phyloP scores from a whole-genome alignment of 2,888 invertebrate species.

The Hemistola chrysoprasaria region DNA sequence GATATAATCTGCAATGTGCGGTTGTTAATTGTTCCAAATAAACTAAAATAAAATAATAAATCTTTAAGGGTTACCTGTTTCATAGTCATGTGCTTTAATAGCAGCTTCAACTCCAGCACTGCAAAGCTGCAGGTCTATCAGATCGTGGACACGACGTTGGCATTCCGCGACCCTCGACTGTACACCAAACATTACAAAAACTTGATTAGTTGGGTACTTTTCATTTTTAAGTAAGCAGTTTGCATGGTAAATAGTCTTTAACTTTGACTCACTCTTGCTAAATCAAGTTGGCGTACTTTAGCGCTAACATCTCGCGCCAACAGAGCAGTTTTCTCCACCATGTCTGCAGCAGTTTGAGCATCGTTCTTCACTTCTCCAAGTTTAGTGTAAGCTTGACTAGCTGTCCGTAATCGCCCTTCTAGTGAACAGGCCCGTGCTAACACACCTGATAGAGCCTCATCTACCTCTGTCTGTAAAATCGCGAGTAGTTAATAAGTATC shows the following conservation, averaged over 20 bases:
- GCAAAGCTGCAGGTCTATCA: slow-evolving; percentile 96
- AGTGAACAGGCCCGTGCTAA: slow-evolving; percentile 88
- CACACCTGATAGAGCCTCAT: slow-evolving; percentile 86
- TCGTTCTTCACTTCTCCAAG: slow-evolving; percentile 90
- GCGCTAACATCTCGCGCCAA: slow-evolving; percentile 97
- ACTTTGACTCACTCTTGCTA: slow-evolving; percentile 88
- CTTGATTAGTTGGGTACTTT: too few relatives aligned
- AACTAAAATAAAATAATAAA: too few relatives aligned
- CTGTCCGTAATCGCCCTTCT: slow-evolving; percentile 89
- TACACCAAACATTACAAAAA: slow-evolving; percentile 7
- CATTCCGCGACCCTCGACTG: slow-evolving; percentile 96
- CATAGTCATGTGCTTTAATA: slow-evolving; percentile 96
- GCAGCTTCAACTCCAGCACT: slow-evolving; percentile 98
- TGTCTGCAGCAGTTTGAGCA: slow-evolving; percentile 90
- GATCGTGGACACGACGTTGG: slow-evolving; percentile 96
- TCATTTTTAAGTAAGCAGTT: too few relatives aligned
- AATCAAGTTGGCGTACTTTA: slow-evolving; percentile 96
- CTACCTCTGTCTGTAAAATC: slow-evolving; percentile 84
- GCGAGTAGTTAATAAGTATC: too few relatives aligned
- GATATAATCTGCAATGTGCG: too few relatives aligned
- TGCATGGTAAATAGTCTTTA: too few relatives aligned
- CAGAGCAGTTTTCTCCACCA: slow-evolving; percentile 93
- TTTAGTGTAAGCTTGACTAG: slow-evolving; percentile 91
- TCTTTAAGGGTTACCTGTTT: slow-evolving; percentile 82
- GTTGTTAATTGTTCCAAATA: too few relatives aligned